phyloP scores from a whole-genome alignment of 1,140 invertebrate species.

The Alviniconcha marisindica region DNA sequence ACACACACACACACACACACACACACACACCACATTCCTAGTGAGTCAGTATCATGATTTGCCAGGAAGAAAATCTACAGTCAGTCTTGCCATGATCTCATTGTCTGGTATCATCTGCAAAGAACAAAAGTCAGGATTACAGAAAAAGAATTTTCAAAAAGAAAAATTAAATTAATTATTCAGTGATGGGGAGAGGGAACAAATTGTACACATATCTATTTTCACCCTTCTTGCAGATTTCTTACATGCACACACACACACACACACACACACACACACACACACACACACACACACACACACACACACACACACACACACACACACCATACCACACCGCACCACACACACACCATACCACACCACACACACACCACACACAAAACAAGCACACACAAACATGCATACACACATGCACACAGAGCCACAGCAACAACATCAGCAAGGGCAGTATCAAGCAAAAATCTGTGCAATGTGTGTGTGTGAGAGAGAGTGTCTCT shows the following conservation, averaged over 20 bases:
- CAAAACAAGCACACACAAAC: too few relatives aligned
- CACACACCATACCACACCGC: background rate
- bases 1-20: background rate
- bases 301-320: background rate
- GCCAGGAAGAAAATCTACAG: constrained; percentile 42
- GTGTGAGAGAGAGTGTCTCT: too few relatives aligned
- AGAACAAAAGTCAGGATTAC: background rate
- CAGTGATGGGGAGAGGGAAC: too few relatives aligned
- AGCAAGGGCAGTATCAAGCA: too few relatives aligned
- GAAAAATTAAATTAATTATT: background rate
- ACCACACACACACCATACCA: background rate
- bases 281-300: too few relatives aligned
- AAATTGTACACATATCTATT: background rate
- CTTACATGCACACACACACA: background rate
- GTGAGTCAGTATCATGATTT: background rate
- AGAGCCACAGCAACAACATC: too few relatives aligned
- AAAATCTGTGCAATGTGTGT: too few relatives aligned
- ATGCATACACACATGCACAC: too few relatives aligned
- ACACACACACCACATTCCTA: background rate
- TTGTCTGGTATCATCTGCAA: constrained; percentile 55
- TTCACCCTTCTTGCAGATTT: too few relatives aligned
- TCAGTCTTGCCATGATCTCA: constrained; percentile 51
- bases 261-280: background rate
- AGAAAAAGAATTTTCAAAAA: background rate
- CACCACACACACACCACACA: background rate